These are phyloP conservation scores for Mystacides longicornis DNA, from an alignment of 2,888 invertebrate genomes.

Conservation along the genomic window DNA sequence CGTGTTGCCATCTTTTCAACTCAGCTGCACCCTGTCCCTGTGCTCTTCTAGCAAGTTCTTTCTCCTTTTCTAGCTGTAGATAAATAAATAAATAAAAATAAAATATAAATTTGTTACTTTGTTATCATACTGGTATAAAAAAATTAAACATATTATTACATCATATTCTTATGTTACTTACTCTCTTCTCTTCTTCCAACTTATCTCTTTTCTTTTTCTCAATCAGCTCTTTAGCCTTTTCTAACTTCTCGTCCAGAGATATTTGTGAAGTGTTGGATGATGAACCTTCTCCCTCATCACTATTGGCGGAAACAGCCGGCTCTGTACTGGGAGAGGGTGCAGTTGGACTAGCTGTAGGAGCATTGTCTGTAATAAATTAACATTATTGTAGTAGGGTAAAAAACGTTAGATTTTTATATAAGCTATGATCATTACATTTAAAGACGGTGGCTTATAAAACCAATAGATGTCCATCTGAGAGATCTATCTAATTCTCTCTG, in stretches of 20 bases:
- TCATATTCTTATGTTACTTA: constrained; percentile 30
- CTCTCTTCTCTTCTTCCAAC: constrained; percentile 60
- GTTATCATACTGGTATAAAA: not conserved
- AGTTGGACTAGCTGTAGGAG: constrained; percentile 7
- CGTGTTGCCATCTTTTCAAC: constrained; percentile 65
- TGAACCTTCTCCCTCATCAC: not conserved
- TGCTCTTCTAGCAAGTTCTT: constrained; percentile 65
- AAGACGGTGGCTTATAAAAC: no score
- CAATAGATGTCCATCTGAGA: no score
- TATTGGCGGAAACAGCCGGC: not conserved
- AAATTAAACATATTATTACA: not conserved
- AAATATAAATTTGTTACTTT: not conserved
- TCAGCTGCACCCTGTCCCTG: constrained; percentile 67
- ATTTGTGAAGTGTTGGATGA: not conserved
- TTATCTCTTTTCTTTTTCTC: constrained; percentile 59
- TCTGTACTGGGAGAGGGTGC: not conserved
- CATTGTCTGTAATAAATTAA: not conserved
- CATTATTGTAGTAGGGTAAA: not conserved
- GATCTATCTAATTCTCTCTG: no score
- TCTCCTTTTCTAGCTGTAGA: constrained; percentile 39
- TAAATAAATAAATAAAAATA: constrained; percentile 3
- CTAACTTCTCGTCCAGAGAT: constrained; percentile 50
- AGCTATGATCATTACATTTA: no score
- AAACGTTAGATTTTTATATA: not conserved
- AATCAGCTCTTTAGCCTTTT: constrained; percentile 59